phyloP scores from a whole-genome alignment of 2,797 vertebrate genomes.

The Erethizon dorsatum region DNA sequence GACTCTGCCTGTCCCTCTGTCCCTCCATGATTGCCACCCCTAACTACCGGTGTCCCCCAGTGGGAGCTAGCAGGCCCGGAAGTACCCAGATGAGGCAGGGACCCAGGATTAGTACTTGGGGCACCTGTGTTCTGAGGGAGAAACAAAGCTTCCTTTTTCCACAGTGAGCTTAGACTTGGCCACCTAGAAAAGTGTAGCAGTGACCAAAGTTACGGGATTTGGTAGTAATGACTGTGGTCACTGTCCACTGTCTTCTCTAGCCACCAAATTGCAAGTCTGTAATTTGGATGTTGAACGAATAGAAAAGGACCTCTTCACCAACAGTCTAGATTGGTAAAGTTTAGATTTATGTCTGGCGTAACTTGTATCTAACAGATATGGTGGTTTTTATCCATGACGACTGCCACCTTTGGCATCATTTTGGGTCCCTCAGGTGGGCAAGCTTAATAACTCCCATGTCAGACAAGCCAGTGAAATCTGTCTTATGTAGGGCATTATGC shows the following conservation, averaged over 20 bases:
- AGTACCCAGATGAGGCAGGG: neutral
- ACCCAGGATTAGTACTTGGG: neutral
- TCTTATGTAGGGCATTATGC: neutral
- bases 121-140: neutral
- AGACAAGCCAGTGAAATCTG: conserved; percentile 11
- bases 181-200: neutral
- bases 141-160: neutral
- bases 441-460: neutral
- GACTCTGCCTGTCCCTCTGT: neutral
- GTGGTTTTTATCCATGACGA: neutral
- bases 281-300: neutral
- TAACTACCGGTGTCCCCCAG: neutral
- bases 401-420: neutral
- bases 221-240: neutral
- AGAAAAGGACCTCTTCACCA: neutral
- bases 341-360: conserved; percentile 18
- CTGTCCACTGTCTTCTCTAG: neutral
- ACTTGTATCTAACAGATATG: neutral
- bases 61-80: neutral
- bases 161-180: neutral
- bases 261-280: neutral
- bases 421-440: neutral
- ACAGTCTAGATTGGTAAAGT: neutral
- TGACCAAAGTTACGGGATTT: neutral
- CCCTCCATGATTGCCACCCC: neutral